Conservation (phyloP, 2,888 invertebrate species). For the Drosophila leonis region DNA sequence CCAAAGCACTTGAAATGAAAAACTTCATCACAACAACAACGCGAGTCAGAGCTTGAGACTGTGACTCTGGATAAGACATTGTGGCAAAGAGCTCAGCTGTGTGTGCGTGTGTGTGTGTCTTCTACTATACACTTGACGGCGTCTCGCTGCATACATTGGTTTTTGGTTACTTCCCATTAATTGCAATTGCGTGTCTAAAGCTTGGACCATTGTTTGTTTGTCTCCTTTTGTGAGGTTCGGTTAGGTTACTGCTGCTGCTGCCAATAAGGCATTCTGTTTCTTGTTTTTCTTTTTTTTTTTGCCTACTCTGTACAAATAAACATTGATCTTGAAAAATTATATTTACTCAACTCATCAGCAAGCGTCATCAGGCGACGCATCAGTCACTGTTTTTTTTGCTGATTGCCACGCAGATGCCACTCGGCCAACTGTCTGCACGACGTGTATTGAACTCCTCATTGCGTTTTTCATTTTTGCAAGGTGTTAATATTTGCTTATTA, state of each 20-base stretch:
- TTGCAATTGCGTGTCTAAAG: conserved; percentile 83
- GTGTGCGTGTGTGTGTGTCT: conserved; percentile 44
- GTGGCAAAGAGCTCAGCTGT: conserved; percentile 27
- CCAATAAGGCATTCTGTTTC: conserved; percentile 69
- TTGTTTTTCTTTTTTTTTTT: conserved; percentile 23
- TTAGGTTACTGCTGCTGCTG: conserved; percentile 42
- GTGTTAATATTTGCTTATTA: conserved; percentile 80
- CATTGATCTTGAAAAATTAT: conserved; percentile 82
- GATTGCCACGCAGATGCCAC: conserved; percentile 65
- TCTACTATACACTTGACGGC: conserved; percentile 70
- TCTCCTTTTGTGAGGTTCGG: conserved; percentile 13
- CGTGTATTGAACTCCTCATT: background rate
- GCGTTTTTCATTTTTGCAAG: conserved; percentile 42
- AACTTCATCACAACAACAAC: conserved; percentile 56
- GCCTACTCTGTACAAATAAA: conserved; percentile 73
- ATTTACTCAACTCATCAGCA: conserved; percentile 78
- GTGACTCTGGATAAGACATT: conserved; percentile 2
- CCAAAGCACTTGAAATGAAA: conserved; percentile 68
- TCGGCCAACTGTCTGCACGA: background rate
- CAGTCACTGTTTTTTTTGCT: conserved; percentile 72
- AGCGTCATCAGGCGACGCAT: conserved; percentile 58
- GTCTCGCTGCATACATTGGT: conserved; percentile 62
- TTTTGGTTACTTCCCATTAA: conserved; percentile 82
- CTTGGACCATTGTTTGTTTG: conserved; percentile 70
- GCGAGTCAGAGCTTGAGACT: conserved; percentile 12